A percentile compares a stretch with the other conserved stretches of the same genome.
These are phyloP conservation scores for Myotis davidii DNA, from an alignment of 2,113 vertebrate genomes.

Conservation along the genomic window DNA sequence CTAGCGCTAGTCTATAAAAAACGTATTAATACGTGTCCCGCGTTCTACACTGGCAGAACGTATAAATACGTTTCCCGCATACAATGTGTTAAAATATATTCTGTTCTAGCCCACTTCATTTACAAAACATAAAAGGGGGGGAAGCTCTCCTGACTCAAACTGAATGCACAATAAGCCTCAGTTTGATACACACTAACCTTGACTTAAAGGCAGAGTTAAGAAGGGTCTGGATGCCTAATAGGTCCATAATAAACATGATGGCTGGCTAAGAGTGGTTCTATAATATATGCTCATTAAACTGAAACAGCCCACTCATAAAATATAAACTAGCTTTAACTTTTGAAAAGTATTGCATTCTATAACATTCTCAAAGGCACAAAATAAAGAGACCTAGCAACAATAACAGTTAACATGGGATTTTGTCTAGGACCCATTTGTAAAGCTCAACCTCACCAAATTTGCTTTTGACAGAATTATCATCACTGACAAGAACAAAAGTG, in stretches of 20 bases:
- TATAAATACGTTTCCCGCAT: no score
- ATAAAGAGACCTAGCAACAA: neutral
- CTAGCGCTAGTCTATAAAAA: no score
- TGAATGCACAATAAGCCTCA: neutral
- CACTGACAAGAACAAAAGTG: neutral
- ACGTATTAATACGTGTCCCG: no score
- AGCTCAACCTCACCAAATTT: conserved; percentile 21
- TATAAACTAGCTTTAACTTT: conserved; percentile 12
- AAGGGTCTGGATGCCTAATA: neutral
- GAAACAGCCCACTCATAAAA: neutral
- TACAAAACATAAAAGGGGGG: neutral
- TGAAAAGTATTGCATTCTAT: neutral
- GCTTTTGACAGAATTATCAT: conserved; percentile 1
- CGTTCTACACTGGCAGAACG: no score
- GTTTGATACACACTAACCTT: neutral
- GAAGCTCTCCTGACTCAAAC: neutral
- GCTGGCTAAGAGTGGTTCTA: neutral
- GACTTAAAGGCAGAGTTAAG: neutral
- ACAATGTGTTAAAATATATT: neutral
- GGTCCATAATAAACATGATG: neutral
- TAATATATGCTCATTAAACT: neutral
- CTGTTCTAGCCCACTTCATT: neutral
- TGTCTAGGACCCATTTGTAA: neutral
- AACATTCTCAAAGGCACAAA: conserved; percentile 25
- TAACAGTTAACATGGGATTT: conserved; percentile 24